Percentiles rank a stretch among this genome's conserved stretches.
phyloP scores from a whole-genome alignment of 2,113 vertebrate species.

The Suricata suricatta region DNA sequence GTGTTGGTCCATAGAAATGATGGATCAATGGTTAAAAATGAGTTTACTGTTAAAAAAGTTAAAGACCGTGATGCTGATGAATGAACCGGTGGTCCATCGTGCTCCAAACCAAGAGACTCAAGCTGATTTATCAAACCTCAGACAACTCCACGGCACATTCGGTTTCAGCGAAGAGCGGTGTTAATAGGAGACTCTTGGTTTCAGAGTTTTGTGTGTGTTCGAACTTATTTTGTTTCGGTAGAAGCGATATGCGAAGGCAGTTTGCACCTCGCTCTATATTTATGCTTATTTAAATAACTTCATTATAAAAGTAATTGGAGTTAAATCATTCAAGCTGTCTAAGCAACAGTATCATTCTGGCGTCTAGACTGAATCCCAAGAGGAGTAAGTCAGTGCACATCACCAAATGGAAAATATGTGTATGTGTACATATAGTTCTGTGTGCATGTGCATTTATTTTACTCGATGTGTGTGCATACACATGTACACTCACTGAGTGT shows the following conservation, averaged over 20 bases:
- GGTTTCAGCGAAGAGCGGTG: background rate
- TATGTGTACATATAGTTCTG: too few species aligned
- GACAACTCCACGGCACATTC: rapidly evolving
- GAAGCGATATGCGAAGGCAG: background rate
- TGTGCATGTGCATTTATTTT: background rate
- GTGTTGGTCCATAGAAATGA: background rate
- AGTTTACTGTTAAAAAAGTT: background rate
- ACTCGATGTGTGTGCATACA: background rate
- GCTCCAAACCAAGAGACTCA: background rate
- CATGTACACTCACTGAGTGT: background rate
- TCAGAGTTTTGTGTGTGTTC: slow-evolving; percentile 49
- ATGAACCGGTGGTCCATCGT: background rate
- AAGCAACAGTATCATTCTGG: background rate
- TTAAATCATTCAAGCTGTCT: slow-evolving; percentile 45
- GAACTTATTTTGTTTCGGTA: slow-evolving; percentile 54
- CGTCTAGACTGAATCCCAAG: background rate
- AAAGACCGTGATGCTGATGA: background rate
- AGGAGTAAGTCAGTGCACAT: background rate
- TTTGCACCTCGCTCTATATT: slow-evolving; percentile 30
- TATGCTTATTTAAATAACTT: slow-evolving; percentile 51
- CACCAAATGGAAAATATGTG: background rate
- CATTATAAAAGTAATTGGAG: slow-evolving; percentile 65
- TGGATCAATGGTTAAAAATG: background rate
- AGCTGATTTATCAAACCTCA: background rate
- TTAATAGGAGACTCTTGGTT: slow-evolving; percentile 3